These are phyloP conservation scores for Scrobipalpa costella DNA, from an alignment of 2,888 invertebrate species.

Conservation along the genomic window DNA sequence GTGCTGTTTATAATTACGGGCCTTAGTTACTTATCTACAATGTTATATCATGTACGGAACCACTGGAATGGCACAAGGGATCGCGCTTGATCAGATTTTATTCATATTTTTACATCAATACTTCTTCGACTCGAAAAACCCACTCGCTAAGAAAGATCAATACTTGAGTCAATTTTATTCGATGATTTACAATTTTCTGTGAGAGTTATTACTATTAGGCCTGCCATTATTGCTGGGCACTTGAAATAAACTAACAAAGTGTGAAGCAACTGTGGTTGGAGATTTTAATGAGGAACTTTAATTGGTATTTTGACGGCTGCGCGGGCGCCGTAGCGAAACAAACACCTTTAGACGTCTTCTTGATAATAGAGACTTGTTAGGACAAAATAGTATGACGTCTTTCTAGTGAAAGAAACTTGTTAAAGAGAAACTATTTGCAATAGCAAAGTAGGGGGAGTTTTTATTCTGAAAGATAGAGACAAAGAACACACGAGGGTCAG, in stretches of 20 bases:
- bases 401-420: no score
- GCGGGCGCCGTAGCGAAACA: conserved; percentile 47
- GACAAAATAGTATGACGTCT: no score
- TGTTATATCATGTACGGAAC: not conserved
- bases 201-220: conserved; percentile 7
- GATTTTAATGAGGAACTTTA: conserved; percentile 63
- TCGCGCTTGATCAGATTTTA: conserved; percentile 11
- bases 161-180: conserved; percentile 63
- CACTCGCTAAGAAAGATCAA: no score
- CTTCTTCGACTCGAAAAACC: no score
- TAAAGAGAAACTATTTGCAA: no score
- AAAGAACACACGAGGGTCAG: not conserved
- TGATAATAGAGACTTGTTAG: no score
- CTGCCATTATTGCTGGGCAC: not conserved
- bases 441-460: no score
- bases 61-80: not conserved
- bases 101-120: conserved; percentile 35
- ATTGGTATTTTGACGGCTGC: conserved; percentile 63
- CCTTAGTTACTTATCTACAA: not conserved
- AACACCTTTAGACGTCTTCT: not conserved
- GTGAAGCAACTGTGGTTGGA: conserved; percentile 36
- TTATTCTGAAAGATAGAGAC: no score
- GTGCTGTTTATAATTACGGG: no score
- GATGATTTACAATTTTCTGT: conserved; percentile 61
- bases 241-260: conserved; percentile 25